Percentiles rank a stretch among this genome's conserved stretches.
Conservation (phyloP, 2,888 invertebrate genomes). For the Metellina segmentata region DNA sequence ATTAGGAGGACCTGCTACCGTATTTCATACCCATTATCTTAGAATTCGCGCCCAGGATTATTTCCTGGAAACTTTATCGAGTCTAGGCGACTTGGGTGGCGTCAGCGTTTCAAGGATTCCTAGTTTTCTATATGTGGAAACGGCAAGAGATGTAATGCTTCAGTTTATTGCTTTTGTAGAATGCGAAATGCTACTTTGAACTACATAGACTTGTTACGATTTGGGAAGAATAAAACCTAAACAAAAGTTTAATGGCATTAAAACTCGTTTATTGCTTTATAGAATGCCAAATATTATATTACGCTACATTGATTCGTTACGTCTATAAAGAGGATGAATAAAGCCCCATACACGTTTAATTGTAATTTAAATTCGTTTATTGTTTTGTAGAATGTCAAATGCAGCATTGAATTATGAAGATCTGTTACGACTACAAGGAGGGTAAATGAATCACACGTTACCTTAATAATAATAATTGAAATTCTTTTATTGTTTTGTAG, state of each 20-base stretch:
- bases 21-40: conserved; percentile 34
- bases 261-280: background rate
- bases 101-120: background rate
- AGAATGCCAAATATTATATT: background rate
- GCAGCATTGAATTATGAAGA: too few relatives aligned
- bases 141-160: too few relatives aligned
- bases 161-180: too few relatives aligned
- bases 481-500: too few relatives aligned
- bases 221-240: too few relatives aligned
- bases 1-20: conserved; percentile 30
- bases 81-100: background rate
- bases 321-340: too few relatives aligned
- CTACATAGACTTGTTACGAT: too few relatives aligned
- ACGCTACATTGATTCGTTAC: background rate
- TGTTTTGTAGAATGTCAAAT: too few relatives aligned
- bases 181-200: too few relatives aligned
- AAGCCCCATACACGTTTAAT: background rate
- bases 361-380: background rate
- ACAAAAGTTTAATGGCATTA: too few relatives aligned
- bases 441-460: too few relatives aligned
- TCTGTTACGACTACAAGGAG: too few relatives aligned
- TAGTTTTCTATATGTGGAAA: background rate
- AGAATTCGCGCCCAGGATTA: conserved; percentile 27
- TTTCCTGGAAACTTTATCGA: conserved; percentile 11
- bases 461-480: background rate